Conservation (phyloP, 1,140 invertebrate species). For the Lordiphosa clarofinis region DNA sequence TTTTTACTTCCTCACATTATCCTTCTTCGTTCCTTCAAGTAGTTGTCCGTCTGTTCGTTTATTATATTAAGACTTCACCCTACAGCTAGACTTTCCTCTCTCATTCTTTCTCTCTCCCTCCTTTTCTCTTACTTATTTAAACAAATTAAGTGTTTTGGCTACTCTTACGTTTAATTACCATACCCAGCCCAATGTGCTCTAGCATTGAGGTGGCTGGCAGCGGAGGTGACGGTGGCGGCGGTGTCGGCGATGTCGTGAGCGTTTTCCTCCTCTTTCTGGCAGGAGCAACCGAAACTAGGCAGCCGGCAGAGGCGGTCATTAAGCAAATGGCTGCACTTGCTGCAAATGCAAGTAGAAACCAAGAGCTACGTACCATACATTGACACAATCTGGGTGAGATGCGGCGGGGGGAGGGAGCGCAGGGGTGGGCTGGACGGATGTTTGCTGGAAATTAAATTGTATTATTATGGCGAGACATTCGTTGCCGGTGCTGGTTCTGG, state of each 20-base stretch:
- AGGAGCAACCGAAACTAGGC: constrained; percentile 26
- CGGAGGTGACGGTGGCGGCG: no score
- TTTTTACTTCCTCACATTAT: no score
- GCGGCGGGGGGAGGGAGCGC: not conserved
- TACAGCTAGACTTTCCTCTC: no score
- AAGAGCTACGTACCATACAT: constrained; percentile 38
- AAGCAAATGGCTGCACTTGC: constrained; percentile 76
- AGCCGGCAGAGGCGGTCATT: constrained; percentile 62
- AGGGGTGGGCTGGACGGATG: constrained; percentile 42
- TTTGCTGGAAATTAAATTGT: constrained; percentile 78
- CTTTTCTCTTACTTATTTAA: constrained; percentile 20
- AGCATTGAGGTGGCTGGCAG: constrained; percentile 22
- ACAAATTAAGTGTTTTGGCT: constrained; percentile 47
- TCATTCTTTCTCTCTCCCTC: no score
- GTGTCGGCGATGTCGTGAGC: constrained; percentile 34
- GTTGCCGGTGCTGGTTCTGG: constrained; percentile 50
- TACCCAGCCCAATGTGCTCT: constrained; percentile 46
- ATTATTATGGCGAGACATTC: constrained; percentile 77
- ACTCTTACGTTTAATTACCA: constrained; percentile 47
- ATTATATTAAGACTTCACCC: no score
- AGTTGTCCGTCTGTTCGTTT: no score
- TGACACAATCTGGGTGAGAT: constrained; percentile 43
- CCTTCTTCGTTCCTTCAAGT: no score
- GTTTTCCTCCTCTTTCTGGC: constrained; percentile 29
- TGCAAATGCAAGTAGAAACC: constrained; percentile 37